Conservation (phyloP, 2,113 vertebrate genomes). For the Microcebus lehilahytsara region DNA sequence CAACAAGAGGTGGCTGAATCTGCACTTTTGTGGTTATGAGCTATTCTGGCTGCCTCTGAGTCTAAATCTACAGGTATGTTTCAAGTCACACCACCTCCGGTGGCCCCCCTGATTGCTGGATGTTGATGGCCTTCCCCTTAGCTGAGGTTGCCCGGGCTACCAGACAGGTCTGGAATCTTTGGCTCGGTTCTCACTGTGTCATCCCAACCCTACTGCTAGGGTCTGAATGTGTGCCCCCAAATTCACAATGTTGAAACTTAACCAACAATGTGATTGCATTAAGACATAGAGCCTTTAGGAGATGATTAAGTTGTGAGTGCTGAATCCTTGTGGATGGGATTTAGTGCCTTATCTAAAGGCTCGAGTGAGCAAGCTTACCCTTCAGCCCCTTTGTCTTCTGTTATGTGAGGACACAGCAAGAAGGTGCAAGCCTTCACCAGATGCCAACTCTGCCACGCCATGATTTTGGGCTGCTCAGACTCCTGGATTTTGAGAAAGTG, state of each 20-base stretch:
- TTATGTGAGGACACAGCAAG: background rate
- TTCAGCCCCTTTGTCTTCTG: background rate
- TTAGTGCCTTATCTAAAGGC: background rate
- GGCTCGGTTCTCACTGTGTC: background rate
- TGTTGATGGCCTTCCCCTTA: background rate
- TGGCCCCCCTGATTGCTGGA: rapidly evolving
- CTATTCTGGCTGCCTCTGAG: background rate
- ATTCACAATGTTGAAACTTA: background rate
- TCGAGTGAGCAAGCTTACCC: background rate
- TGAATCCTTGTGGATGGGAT: background rate
- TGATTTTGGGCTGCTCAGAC: background rate
- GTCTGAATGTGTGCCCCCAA: background rate
- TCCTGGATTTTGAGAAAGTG: background rate
- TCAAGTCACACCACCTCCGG: no score
- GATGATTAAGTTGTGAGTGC: background rate
- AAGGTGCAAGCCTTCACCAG: background rate
- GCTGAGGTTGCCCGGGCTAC: background rate
- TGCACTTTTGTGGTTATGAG: background rate
- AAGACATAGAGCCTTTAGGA: background rate
- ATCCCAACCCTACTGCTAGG: background rate
- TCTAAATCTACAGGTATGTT: background rate
- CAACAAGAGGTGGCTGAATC: rapidly evolving
- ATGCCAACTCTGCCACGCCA: background rate
- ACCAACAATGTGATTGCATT: background rate
- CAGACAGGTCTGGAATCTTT: background rate